Evolutionary conservation across 2,797 vertebrate genomes (phyloP).

Genomic region (Parotocinclus haroldoi): DNA sequence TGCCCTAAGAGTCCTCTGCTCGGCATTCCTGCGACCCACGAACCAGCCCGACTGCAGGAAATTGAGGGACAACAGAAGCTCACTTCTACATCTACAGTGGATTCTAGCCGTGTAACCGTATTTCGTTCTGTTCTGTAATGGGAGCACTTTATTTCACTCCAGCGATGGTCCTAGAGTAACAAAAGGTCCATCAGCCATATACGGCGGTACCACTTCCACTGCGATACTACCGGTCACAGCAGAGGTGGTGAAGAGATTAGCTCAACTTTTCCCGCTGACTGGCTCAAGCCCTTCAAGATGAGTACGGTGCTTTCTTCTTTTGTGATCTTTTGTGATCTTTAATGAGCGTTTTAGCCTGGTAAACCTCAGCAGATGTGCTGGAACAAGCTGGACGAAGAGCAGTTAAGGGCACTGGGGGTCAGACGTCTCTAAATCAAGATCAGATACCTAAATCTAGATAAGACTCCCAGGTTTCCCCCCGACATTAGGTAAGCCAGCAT

Average conservation of each 20-base stretch:
- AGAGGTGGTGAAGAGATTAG: not conserved
- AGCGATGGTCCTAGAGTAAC: constrained; percentile 43
- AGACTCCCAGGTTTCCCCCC: not conserved
- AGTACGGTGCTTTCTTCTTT: not conserved
- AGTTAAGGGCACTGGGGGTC: not conserved
- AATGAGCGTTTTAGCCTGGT: not conserved
- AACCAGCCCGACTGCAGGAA: constrained; percentile 44
- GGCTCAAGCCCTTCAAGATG: not conserved
- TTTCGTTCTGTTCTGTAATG: not conserved
- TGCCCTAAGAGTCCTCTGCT: constrained; percentile 45
- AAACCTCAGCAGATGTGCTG: not conserved
- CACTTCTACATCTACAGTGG: not conserved
- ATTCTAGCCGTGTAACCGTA: not conserved
- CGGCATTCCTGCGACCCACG: constrained; percentile 33
- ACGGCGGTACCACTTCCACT: constrained; percentile 30
- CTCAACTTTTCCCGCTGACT: not conserved
- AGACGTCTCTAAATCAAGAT: constrained; percentile 1
- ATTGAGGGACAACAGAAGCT: constrained; percentile 48
- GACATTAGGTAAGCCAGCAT: too few species aligned
- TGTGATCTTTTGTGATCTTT: not conserved
- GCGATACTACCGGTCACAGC: constrained; percentile 11
- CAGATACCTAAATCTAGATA: constrained; percentile 1
- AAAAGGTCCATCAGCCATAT: constrained; percentile 43
- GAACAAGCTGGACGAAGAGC: not conserved
- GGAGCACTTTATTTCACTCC: constrained; percentile 54